Evolutionary conservation across 2,888 invertebrate genomes (phyloP).

Genomic region (Serripes groenlandicus): DNA sequence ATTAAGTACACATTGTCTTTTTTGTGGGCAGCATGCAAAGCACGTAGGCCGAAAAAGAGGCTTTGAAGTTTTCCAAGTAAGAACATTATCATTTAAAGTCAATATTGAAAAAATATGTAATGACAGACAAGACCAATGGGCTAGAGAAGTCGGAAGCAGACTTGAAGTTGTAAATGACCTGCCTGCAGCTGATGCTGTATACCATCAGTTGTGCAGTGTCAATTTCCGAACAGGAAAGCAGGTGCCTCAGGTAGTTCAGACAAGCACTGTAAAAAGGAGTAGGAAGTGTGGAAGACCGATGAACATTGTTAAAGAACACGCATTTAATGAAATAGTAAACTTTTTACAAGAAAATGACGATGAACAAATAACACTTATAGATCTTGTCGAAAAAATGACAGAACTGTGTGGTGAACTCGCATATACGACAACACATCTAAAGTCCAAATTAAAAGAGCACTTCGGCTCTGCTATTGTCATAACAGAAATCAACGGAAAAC

Average conservation of each 20-base stretch:
- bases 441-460: conserved; percentile 56
- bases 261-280: not conserved
- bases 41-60: not conserved
- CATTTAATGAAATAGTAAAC: not conserved
- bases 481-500: conserved; percentile 58
- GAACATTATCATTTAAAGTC: not conserved
- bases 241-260: conserved; percentile 7
- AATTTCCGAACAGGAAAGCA: conserved; percentile 34
- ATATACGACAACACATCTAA: conserved; percentile 55
- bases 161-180: conserved; percentile 27
- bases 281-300: conserved; percentile 4
- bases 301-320: no score
- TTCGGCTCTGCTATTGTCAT: conserved; percentile 65
- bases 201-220: conserved; percentile 44
- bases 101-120: not conserved
- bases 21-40: not conserved
- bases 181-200: conserved; percentile 45
- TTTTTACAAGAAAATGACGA: conserved; percentile 53
- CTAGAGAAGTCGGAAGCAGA: not conserved
- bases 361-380: conserved; percentile 32
- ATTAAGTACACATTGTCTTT: not conserved
- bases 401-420: conserved; percentile 28
- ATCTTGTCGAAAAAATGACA: conserved; percentile 46
- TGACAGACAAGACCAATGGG: conserved; percentile 28
- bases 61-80: not conserved